Percentiles rank a stretch among this genome's conserved stretches.
phyloP scores from a whole-genome alignment of 2,888 invertebrate species.

The Eupeodes latifasciatus region DNA sequence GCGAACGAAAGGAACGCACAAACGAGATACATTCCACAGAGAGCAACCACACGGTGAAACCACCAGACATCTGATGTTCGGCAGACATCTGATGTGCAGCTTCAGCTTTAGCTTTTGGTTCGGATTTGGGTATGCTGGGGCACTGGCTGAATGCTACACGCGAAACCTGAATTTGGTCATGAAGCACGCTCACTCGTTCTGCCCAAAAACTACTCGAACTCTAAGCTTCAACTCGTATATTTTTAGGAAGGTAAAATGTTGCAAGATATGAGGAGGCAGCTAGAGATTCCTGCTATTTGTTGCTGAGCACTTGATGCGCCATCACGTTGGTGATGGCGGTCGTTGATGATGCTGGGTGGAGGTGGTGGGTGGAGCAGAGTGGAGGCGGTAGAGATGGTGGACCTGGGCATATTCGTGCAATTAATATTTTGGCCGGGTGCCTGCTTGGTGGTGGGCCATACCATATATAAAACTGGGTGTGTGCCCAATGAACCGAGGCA shows the following conservation, averaged over 20 bases:
- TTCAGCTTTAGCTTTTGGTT: too few species aligned
- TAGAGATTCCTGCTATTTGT: conserved; percentile 53
- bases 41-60: conserved; percentile 49
- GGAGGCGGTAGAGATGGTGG: conserved; percentile 24
- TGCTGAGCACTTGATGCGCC: conserved; percentile 34
- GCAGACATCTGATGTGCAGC: conserved; percentile 39
- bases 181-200: conserved; percentile 37
- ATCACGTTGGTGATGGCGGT: conserved; percentile 9
- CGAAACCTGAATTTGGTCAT: conserved; percentile 50
- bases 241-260: conserved; percentile 5
- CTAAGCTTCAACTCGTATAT: too few species aligned
- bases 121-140: neutral
- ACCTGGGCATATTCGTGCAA: conserved; percentile 63
- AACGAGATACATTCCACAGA: conserved; percentile 55
- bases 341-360: neutral
- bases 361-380: neutral
- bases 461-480: conserved; percentile 34
- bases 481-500: conserved; percentile 71
- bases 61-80: conserved; percentile 53
- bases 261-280: conserved; percentile 24
- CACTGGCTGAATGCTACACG: conserved; percentile 29
- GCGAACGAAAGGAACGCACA: conserved; percentile 15
- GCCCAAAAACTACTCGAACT: neutral
- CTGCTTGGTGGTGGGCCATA: conserved; percentile 38
- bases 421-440: conserved; percentile 70